Evolutionary conservation across 2,797 vertebrate genomes (phyloP).

Genomic region (Gymnothorax javanicus): DNA sequence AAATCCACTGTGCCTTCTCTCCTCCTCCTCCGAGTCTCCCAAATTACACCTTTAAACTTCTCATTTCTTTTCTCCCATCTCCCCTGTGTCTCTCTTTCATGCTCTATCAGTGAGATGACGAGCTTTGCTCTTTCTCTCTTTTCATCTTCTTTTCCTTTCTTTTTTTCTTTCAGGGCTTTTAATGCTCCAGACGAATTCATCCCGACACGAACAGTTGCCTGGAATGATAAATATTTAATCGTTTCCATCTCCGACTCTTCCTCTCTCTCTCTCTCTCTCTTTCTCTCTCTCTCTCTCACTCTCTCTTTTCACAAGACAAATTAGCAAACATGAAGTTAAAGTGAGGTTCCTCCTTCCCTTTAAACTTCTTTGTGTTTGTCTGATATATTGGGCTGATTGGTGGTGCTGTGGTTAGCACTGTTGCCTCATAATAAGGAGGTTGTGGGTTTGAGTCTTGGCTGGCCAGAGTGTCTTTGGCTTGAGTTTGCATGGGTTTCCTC

Average conservation of each 20-base stretch:
- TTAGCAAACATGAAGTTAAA: constrained; percentile 69
- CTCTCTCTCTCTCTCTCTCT: neutral
- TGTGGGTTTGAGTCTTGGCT: too few species aligned
- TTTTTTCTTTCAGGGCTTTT: constrained; percentile 56
- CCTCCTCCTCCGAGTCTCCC: constrained; percentile 14
- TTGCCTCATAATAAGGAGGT: too few species aligned
- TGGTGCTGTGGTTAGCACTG: too few species aligned
- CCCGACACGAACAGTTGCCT: constrained; percentile 65
- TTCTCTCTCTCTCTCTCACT: neutral
- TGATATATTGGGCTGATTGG: constrained; percentile 25
- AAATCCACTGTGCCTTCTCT: constrained; percentile 17
- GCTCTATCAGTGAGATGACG: constrained; percentile 43
- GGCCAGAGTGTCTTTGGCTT: too few species aligned
- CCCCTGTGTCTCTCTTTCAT: constrained; percentile 41
- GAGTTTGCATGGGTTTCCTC: too few species aligned
- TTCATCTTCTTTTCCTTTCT: constrained; percentile 40
- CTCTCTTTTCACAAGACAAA: constrained; percentile 70
- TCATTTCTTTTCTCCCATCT: constrained; percentile 36
- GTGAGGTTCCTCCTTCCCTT: constrained; percentile 47
- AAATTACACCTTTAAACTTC: constrained; percentile 41
- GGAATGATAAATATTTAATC: constrained; percentile 78
- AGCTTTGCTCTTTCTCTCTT: constrained; percentile 35
- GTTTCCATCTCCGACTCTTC: constrained; percentile 37
- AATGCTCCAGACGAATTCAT: constrained; percentile 67
- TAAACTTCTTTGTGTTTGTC: constrained; percentile 60